A percentile compares a stretch with the other conserved stretches of the same genome.
phyloP scores from a whole-genome alignment of 1,140 invertebrate species.

The Bombus fervidus region DNA sequence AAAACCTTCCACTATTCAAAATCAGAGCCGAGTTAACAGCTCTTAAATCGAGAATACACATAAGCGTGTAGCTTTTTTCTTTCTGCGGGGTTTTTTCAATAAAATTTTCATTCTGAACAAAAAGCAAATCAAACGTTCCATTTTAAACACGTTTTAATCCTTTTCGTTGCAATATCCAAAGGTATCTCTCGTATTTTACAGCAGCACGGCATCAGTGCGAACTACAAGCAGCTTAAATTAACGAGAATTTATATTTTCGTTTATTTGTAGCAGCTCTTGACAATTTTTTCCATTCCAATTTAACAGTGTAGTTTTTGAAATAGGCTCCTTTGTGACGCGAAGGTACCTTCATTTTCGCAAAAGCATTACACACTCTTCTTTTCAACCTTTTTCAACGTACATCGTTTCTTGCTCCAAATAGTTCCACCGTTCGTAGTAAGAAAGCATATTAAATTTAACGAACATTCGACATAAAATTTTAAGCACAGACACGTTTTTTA shows the following conservation, averaged over 20 bases:
- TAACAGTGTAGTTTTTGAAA: background rate
- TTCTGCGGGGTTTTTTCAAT: background rate
- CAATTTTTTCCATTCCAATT: background rate
- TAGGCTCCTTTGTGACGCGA: background rate
- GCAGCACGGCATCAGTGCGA: background rate
- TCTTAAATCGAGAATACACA: background rate
- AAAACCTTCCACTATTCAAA: too few species aligned
- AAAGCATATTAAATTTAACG: background rate
- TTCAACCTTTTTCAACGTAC: background rate
- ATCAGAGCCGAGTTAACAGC: background rate
- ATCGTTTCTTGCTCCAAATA: background rate
- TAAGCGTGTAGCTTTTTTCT: background rate
- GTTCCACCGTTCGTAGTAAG: background rate
- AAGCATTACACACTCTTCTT: background rate
- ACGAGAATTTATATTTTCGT: slow-evolving; percentile 12
- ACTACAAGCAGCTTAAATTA: slow-evolving; percentile 6
- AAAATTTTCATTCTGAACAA: background rate
- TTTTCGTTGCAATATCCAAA: background rate
- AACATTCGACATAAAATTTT: background rate
- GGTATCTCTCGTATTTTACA: background rate
- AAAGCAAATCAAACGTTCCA: background rate
- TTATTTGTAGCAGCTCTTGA: background rate
- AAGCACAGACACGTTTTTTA: background rate
- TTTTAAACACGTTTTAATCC: background rate
- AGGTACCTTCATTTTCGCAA: background rate